Percentiles rank a stretch among this genome's conserved stretches.
Conservation (phyloP, 2,113 vertebrate genomes). For the Tricholaema leucomelas region DNA sequence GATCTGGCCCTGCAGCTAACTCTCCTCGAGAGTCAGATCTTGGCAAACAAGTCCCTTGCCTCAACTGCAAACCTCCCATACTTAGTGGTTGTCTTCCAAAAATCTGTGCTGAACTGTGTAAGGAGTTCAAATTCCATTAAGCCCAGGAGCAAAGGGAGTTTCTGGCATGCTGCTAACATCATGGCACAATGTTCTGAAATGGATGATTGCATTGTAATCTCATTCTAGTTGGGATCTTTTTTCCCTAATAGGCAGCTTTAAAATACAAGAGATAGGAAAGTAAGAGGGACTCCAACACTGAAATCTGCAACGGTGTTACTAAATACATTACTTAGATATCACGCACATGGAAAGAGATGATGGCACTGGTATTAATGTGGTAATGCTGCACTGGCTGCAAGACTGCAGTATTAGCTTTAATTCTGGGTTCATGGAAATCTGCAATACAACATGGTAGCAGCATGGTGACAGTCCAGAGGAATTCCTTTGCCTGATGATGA, state of each 20-base stretch:
- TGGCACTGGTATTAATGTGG: not conserved
- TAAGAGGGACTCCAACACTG: not conserved
- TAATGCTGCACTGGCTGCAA: not conserved
- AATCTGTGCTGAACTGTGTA: conserved; percentile 51
- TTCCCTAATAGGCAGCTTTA: conserved; percentile 18
- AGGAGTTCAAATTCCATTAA: conserved; percentile 63
- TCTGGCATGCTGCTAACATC: conserved; percentile 31
- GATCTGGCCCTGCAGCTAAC: conserved; percentile 2
- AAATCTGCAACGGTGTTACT: not conserved
- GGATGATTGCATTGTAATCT: conserved; percentile 49
- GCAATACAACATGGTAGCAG: not conserved
- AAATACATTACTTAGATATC: not conserved
- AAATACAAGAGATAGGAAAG: conserved; percentile 1
- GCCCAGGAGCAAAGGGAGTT: conserved; percentile 17
- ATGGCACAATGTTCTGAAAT: conserved; percentile 36
- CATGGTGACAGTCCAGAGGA: not conserved
- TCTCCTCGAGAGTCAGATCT: conserved; percentile 33
- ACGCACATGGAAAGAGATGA: not conserved
- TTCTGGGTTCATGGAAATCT: not conserved
- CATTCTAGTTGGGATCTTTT: conserved; percentile 44
- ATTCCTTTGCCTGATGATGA: not conserved
- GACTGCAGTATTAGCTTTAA: not conserved
- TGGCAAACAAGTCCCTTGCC: conserved; percentile 28
- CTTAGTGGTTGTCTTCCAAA: conserved; percentile 55
- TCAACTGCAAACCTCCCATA: conserved; percentile 36